A percentile compares a stretch with the other conserved stretches of the same genome.
Conservation (phyloP, 2,797 vertebrate species). For the Botia kubotai region DNA sequence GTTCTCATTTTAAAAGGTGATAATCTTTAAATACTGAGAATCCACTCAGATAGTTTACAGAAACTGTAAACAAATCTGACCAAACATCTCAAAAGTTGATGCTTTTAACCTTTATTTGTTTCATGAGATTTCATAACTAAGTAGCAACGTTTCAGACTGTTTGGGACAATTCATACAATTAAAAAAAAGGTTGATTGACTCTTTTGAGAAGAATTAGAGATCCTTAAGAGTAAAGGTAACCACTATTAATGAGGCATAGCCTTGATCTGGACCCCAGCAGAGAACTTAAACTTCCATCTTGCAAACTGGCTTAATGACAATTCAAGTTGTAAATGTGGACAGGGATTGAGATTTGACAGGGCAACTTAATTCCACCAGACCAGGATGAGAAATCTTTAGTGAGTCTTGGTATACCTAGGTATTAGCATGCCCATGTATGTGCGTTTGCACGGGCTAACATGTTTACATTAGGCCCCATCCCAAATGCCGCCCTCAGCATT, state of each 20-base stretch:
- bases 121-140: background rate
- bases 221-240: conserved; percentile 20
- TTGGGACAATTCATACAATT: background rate
- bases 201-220: conserved; percentile 11
- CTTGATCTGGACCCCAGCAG: conserved; percentile 43
- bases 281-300: conserved; percentile 56
- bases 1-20: conserved; percentile 65
- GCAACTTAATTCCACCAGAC: conserved; percentile 30
- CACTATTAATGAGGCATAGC: conserved; percentile 30
- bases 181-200: conserved; percentile 16
- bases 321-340: conserved; percentile 69
- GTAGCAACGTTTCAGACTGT: background rate
- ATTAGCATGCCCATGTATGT: background rate
- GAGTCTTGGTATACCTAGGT: conserved; percentile 27
- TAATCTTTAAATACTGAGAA: conserved; percentile 62
- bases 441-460: background rate
- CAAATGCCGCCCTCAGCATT: background rate
- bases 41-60: conserved; percentile 61
- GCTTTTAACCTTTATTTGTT: background rate
- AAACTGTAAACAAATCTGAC: conserved; percentile 41
- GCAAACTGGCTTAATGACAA: conserved; percentile 68
- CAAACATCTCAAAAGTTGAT: background rate
- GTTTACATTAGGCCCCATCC: background rate
- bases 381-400: conserved; percentile 24
- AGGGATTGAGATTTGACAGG: conserved; percentile 55